Evolutionary conservation across 2,797 vertebrate genomes (phyloP), one percentile per base, ranked within the genome.

Genomic region (Epinephelus malabaricus): DNA sequence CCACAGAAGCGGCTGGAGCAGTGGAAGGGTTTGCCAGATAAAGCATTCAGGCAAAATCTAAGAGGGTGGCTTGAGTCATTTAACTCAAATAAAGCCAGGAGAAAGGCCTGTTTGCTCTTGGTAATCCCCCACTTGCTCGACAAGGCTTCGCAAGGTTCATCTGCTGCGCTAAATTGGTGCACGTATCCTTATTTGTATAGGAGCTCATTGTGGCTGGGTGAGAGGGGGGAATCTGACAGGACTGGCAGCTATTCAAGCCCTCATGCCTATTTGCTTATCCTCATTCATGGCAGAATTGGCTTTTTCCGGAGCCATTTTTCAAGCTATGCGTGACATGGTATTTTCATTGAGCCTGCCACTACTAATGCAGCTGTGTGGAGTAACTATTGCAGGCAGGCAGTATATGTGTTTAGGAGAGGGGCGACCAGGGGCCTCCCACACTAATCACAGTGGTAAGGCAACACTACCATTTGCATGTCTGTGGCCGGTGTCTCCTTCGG

Each of bases 261-360:
- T 94, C 91, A 87, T 93, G 92, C 92, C 88, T 94, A 93, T 95
- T 95, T 94, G 89, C 90, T 95, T 91, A 92, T 92, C 91, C 93
- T 91, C 91, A 92, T 94, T 94, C 92, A 93, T 80, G 84, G 92
- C 89, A 90, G 86, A 93, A 92, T 92, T 90, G 91, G 88, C 92
- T 94, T 94, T 92, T 92, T 92, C 89, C 86, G 62, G 87, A 92
- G 88, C 85, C 84, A 87, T 93, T 95, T 94, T 87, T 93, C 91
- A 88, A 87, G 86, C 87, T 79, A 90, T 81, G 88, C 83, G 68
- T 90, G 89, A 93, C 93, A 92, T 65, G 30, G 85, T 94, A 85
- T 92, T 92, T 94, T 93, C 88, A 90, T 87, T 90, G 84, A 83
- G 85, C 79, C 82, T 91, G 91, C 91, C 90, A 88, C 88, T 86